Conservation (phyloP, 2,113 vertebrate genomes). For the Puffinus mauretanicus region DNA sequence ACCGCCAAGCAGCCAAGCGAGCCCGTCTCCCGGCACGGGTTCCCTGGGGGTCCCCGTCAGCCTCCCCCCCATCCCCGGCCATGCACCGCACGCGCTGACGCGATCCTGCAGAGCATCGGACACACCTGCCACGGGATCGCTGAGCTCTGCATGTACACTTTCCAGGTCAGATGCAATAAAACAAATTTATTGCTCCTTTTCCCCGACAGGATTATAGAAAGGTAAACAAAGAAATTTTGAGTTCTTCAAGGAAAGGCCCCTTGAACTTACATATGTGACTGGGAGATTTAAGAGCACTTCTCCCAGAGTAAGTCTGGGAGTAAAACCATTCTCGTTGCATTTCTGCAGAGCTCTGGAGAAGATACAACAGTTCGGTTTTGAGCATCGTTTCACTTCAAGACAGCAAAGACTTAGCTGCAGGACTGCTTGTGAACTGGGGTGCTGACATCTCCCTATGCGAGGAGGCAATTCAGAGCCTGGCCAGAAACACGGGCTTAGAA, state of each 20-base stretch:
- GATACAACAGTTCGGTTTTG: background rate
- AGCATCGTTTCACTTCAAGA: background rate
- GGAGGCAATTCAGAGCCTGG: constrained; percentile 30
- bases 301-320: background rate
- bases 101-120: background rate
- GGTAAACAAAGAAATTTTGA: constrained; percentile 17
- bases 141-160: background rate
- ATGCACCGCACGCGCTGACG: accelerated
- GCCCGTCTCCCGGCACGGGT: background rate
- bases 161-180: background rate
- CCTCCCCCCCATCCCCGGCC: background rate
- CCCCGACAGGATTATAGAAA: background rate
- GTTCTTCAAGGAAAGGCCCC: background rate
- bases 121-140: background rate
- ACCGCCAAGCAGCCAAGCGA: background rate
- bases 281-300: background rate
- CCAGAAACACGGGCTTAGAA: constrained; percentile 37
- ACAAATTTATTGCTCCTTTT: background rate
- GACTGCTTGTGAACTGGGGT: background rate
- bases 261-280: background rate
- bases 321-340: background rate
- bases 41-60: background rate
- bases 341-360: background rate
- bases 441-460: background rate
- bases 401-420: background rate